These are phyloP conservation scores for Archegozetes longisetosus DNA, from an alignment of 1,140 invertebrate species.

Conservation along the genomic window DNA sequence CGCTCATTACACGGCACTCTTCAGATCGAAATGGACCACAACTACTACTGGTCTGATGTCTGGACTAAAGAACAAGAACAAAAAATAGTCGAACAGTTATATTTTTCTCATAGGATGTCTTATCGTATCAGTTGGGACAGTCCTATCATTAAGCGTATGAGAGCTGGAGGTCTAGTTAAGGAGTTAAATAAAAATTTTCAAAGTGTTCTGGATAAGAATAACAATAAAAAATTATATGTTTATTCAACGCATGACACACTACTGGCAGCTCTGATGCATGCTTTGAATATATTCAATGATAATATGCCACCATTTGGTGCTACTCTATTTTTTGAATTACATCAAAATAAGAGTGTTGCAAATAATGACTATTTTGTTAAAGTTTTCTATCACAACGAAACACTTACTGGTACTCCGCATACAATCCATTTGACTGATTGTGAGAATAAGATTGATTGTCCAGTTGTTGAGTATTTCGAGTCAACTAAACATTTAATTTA, in stretches of 20 bases:
- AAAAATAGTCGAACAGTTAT: slow-evolving; percentile 1
- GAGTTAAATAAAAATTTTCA: slow-evolving; percentile 1
- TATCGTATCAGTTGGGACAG: not conserved
- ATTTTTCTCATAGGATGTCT: not conserved
- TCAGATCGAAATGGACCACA: slow-evolving; percentile 7
- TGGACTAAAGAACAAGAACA: slow-evolving; percentile 3
- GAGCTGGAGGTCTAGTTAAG: slow-evolving; percentile 3
- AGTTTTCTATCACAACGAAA: slow-evolving; percentile 26
- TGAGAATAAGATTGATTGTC: not conserved
- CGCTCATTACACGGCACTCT: slow-evolving; percentile 7
- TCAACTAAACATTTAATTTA: not conserved
- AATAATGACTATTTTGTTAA: slow-evolving; percentile 45
- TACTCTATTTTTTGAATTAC: slow-evolving; percentile 4
- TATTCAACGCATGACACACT: slow-evolving; percentile 28
- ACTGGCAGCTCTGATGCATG: slow-evolving; percentile 12
- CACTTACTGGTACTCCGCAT: not conserved
- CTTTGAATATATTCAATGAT: slow-evolving; percentile 8
- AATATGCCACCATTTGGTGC: slow-evolving; percentile 12
- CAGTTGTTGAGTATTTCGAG: not conserved
- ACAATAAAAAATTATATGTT: slow-evolving; percentile 38
- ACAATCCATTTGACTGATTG: not conserved
- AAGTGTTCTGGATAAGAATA: not conserved
- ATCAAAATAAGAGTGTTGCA: not conserved
- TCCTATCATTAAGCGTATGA: not conserved
- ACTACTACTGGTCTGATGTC: not conserved